Evolutionary conservation across 1,140 invertebrate genomes (phyloP).

Genomic region (Chelonus insularis): DNA sequence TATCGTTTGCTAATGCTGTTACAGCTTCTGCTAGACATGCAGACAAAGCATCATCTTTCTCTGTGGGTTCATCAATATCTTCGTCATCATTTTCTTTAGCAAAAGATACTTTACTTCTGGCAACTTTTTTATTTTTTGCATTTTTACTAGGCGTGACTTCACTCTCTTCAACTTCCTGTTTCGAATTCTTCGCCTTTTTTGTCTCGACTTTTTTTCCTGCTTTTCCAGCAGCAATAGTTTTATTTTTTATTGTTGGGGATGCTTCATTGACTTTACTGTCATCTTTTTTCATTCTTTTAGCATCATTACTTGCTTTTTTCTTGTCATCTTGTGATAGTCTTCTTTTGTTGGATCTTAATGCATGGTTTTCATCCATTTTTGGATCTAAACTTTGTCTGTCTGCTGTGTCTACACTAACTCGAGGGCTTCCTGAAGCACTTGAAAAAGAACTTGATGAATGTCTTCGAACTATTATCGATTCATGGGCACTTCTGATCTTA

Average conservation of each 20-base stretch:
- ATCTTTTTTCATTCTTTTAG: conserved; percentile 35
- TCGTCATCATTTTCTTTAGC: conserved; percentile 31
- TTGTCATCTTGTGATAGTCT: conserved; percentile 37
- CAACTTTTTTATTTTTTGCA: conserved; percentile 43
- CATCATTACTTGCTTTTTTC: conserved; percentile 15
- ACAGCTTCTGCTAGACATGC: conserved; percentile 54
- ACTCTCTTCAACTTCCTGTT: conserved; percentile 27
- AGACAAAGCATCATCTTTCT: conserved; percentile 47
- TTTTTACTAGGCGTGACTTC: conserved; percentile 25
- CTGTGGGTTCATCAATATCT: conserved; percentile 35
- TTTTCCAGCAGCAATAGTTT: conserved; percentile 25
- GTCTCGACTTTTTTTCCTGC: background rate
- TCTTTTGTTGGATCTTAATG: conserved; percentile 36
- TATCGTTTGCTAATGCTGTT: conserved; percentile 48
- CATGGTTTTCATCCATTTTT: conserved; percentile 35
- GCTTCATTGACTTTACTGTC: background rate
- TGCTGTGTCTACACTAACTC: conserved; percentile 47
- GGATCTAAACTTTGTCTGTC: conserved; percentile 31
- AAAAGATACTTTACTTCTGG: conserved; percentile 38
- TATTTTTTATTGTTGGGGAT: background rate
- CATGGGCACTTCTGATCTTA: conserved; percentile 66
- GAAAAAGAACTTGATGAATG: conserved; percentile 83
- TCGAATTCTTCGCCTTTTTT: background rate
- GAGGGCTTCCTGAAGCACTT: conserved; percentile 65
- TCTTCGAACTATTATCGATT: conserved; percentile 76